Conservation (phyloP, 2,797 vertebrate genomes). For the Coranthus polyacanthus region DNA sequence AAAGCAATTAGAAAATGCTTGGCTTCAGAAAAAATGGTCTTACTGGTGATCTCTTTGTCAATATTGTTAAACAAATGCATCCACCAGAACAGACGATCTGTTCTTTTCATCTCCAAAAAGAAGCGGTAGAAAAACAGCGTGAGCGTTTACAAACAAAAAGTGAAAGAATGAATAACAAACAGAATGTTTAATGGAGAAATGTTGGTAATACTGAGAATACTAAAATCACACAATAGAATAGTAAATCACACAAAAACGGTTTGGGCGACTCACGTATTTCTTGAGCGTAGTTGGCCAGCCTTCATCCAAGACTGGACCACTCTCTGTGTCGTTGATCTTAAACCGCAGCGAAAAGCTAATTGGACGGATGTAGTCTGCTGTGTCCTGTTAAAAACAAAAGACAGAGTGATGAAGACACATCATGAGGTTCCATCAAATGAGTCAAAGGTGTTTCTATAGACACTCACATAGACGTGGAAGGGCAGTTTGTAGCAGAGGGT, state of each 20-base stretch:
- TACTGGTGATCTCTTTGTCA: no score
- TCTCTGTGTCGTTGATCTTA: constrained; percentile 86
- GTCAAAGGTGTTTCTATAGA: not conserved
- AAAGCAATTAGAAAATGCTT: no score
- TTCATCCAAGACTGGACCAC: constrained; percentile 90
- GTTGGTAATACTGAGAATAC: no score
- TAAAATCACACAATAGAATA: not conserved
- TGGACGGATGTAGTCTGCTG: constrained; percentile 94
- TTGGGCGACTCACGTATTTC: constrained; percentile 90
- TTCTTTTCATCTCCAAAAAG: no score
- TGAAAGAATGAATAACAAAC: not conserved
- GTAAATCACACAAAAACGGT: no score
- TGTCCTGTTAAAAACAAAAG: constrained; percentile 85
- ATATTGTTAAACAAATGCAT: no score
- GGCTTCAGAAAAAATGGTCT: no score
- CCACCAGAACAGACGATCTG: no score
- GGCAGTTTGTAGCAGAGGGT: constrained; percentile 86
- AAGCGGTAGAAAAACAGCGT: no score
- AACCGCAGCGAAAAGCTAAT: constrained; percentile 90
- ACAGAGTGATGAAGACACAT: not conserved
- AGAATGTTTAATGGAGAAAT: constrained; percentile 2
- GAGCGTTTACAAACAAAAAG: no score
- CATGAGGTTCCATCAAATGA: not conserved
- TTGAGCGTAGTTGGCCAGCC: constrained; percentile 85
- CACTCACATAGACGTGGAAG: constrained; percentile 94